Percentiles rank a stretch among this genome's conserved stretches.
Conservation (phyloP, 2,888 invertebrate genomes). For the Oasisia sp. region DNA sequence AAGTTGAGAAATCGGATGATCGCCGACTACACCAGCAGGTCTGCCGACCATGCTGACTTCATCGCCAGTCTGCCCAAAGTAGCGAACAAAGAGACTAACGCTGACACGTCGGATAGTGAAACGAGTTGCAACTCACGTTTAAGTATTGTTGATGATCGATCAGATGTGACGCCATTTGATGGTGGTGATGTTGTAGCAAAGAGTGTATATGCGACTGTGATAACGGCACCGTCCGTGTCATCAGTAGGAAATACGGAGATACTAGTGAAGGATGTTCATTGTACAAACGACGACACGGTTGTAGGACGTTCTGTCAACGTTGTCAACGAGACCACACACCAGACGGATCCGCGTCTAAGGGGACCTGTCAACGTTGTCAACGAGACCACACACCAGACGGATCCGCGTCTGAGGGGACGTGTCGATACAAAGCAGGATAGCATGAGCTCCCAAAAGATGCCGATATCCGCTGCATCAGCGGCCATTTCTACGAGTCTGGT, state of each 20-base stretch:
- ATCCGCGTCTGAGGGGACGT: background rate
- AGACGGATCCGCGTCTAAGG: background rate
- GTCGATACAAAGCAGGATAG: background rate
- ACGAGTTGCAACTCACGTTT: background rate
- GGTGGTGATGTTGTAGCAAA: background rate
- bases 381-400: background rate
- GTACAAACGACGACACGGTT: background rate
- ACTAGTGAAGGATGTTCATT: background rate
- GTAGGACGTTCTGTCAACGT: background rate
- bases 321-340: background rate
- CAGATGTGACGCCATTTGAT: background rate
- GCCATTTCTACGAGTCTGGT: background rate
- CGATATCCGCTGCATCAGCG: background rate
- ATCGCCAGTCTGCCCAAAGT: background rate
- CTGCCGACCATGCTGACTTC: background rate
- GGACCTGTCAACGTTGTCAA: background rate
- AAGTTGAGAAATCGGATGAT: slow-evolving; percentile 5
- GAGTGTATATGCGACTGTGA: background rate
- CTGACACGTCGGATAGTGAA: background rate
- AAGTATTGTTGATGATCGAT: background rate
- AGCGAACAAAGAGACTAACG: background rate
- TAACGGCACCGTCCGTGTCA: background rate
- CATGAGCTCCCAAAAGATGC: background rate
- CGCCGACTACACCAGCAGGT: background rate
- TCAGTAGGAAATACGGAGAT: background rate